Base-by-base conservation (phyloP, 2,888 invertebrate genomes). In the Teleiodes luculella region DNA sequence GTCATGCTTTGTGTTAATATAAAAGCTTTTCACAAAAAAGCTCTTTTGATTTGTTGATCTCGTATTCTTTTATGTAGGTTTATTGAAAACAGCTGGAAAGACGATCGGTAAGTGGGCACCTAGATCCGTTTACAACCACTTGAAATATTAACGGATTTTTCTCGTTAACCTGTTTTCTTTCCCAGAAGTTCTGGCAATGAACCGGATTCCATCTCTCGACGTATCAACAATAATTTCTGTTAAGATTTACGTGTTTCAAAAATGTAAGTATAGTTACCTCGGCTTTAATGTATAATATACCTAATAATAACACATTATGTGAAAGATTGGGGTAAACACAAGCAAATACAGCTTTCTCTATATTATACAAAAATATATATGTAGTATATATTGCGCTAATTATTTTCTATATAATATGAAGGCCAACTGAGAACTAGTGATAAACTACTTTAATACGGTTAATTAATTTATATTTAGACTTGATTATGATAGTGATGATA, bases 401-500 rank as follows among this genome's bases (percentile, higher is more conserved):
- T 24, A 24, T 24, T 24, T 24, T 24, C 24, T 24, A 24, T 24
- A 24, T 6, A 24, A 33, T 33, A 30, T 30, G 45, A 49, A 49
- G 49, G 49, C 24, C 16, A 36, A 8, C 11, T 18, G 8, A 7
- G 33, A 46, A 20, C 1, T 20, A n/a, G 3, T 33, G 36, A 49
- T 37, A 18, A 48, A 49, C 8, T 43, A 5, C 20, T 5, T n/a
- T 49, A 37, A 36, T 37, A 49, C 49, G 49, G 49, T 36, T 36
- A 49, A 49, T 49, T 35, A 36, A 13, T 49, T 20, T 30, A 36
- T 36, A 37, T 39, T 14, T 49, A 49, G 49, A 37, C 49, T 7
- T 24, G 45, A 37, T 46, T 45, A 53, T 28, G 20, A 31, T 47
- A 31, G 16, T 28, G 48, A 11, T 28, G 48, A 53, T 48, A 48